Evolutionary conservation across 2,888 invertebrate genomes (phyloP), one percentile per base, ranked within the genome.

Genomic region (Acleris literana): DNA sequence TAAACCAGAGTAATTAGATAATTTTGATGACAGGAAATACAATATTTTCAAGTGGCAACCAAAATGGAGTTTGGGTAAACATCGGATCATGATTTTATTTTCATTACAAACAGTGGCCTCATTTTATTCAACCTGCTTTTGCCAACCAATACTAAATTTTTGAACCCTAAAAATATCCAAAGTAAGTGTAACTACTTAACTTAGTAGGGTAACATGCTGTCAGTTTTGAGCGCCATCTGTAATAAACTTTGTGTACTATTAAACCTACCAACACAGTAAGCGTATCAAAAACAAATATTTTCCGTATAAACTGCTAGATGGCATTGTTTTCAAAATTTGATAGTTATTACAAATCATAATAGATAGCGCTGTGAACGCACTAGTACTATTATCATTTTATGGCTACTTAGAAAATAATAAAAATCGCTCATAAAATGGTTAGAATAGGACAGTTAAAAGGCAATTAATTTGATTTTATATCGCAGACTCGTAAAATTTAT

Each of bases 381-480:
- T 4, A 13, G 39, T 3, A 11, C 43, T 33, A n/a, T 13, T 7
- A 51, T 17, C 29, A n/a, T 3, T 11, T 44, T 64, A 18, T 5
- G 33, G 29, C 54, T 56, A 44, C 55, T 51, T 54, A 25, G 39
- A 17, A 51, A 43, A 56, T 60, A 59, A 43, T 60, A 65, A 55
- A 49, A 11, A 60, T 59, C 5, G 17, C 48, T 54, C 48, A 51
- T 49, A 56, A 63, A 63, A 56, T 44, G 16, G n/a, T 25, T 9
- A 16, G 48, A 56, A 63, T 55, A 22, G 55, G 57, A 57, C 33
- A 49, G 29, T 59, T 49, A 59, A 63, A 56, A 18, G 57, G 44
- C 52, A 57, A 61, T 66, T 57, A 66, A 66, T 66, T 62, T 39
- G 22, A 57, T 62, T 66, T 66, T 57, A 66, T 62, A 48, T 39